Base-by-base conservation (phyloP, 2,113 vertebrate genomes). In the Spilogale gracilis region DNA sequence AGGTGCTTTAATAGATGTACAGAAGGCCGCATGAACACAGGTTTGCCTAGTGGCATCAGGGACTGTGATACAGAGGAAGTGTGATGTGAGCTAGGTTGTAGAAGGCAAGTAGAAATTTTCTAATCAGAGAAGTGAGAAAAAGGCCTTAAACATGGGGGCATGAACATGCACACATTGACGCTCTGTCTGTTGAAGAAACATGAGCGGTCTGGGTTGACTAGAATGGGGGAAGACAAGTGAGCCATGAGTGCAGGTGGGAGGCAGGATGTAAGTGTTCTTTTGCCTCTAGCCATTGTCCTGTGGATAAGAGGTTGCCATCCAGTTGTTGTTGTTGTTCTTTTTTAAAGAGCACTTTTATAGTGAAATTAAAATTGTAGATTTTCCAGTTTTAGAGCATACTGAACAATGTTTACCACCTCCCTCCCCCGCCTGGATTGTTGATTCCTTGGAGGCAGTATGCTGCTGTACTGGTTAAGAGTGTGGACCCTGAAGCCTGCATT, bases 111-210 rank as follows among this genome's bases (percentile, higher is more conserved):
- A 69, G 91, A 76, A 91, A 56, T 94, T 89, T 78, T 93, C n/a
- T 91, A 85, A 84, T 73, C n/a, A 54, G 88, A 74, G 69, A 74
- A 96, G 65, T 88, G 56, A 91, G 60, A 27, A 89, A 63, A 90
- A 79, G 54, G 23, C 79, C 73, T 96, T 89, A 89, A 54, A 60
- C 17, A 60, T 6, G 45, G 56, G 65, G 30, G 14, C 38, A 11
- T 82, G 81, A 80, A 91, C 71, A 61, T 38, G 17, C 56, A 30
- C 4, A 79, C 38, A 38, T 38, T 38, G 38, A 38, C 18, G 65
- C 56, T 61, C 25, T 82, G 38, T 17, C 5, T 86, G 83, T 82
- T 86, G 52, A 45, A 80, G 50, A 83, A 69, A 63, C 54, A 5
- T 54, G 82, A 50, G 45, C 82, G 38, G 45, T 94, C 63, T 80